Percentiles rank a stretch among this genome's conserved stretches.
These are phyloP conservation scores for Sogatella furcifera DNA, from an alignment of 1,140 invertebrate genomes.

Conservation along the genomic window DNA sequence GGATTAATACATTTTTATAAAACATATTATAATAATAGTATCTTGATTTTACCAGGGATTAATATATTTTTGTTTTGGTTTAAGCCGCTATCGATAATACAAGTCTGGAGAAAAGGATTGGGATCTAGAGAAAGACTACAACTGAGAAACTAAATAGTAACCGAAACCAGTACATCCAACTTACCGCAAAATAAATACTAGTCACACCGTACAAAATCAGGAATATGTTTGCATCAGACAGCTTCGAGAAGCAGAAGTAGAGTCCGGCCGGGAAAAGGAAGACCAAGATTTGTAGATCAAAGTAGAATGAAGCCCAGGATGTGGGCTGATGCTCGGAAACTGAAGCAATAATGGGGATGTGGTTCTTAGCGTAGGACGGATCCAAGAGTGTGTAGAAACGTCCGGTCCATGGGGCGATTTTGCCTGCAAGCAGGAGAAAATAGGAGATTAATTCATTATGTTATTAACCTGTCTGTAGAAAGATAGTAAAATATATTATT, in stretches of 20 bases:
- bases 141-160: too few relatives aligned
- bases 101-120: too few relatives aligned
- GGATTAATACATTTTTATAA: too few relatives aligned
- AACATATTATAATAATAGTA: too few relatives aligned
- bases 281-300: conserved; percentile 89
- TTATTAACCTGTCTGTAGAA: too few relatives aligned
- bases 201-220: conserved; percentile 95
- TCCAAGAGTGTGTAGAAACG: conserved; percentile 94
- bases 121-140: too few relatives aligned
- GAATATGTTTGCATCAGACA: conserved; percentile 95
- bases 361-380: conserved; percentile 97
- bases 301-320: conserved; percentile 97
- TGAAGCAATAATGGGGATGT: conserved; percentile 98
- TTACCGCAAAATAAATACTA: conserved; percentile 95
- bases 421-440: too few relatives aligned
- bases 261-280: conserved; percentile 92
- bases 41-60: too few relatives aligned
- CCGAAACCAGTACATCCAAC: conserved; percentile 28
- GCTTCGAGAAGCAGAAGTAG: conserved; percentile 89
- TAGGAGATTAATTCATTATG: too few relatives aligned
- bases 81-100: too few relatives aligned
- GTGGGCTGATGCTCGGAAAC: conserved; percentile 99
- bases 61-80: too few relatives aligned
- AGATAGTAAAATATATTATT: too few relatives aligned
- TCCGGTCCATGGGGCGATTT: conserved; percentile 98